Percentiles rank a stretch among this genome's conserved stretches.
phyloP scores from a whole-genome alignment of 2,797 vertebrate genomes.

The Schizothorax lantsangensis region DNA sequence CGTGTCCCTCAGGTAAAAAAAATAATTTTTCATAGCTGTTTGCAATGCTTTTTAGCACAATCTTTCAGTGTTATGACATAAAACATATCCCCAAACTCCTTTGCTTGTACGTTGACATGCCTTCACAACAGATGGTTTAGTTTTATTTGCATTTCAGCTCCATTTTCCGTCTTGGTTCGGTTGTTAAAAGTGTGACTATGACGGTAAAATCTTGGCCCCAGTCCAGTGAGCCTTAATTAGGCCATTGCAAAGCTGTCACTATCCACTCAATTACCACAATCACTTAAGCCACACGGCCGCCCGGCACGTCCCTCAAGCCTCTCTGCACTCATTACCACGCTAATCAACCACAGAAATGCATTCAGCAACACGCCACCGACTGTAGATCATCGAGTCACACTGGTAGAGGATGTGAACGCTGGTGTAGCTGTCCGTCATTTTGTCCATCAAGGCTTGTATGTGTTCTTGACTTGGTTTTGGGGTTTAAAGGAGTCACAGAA shows the following conservation, averaged over 20 bases:
- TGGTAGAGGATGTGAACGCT: neutral
- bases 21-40: neutral
- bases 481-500: neutral
- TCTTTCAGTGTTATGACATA: too few relatives aligned
- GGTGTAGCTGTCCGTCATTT: neutral
- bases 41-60: neutral
- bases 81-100: slow-evolving; percentile 16
- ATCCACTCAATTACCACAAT: slow-evolving; percentile 68
- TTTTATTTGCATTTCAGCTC: slow-evolving; percentile 35
- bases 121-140: slow-evolving; percentile 43
- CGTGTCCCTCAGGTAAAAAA: neutral
- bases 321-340: slow-evolving; percentile 44
- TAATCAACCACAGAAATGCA: slow-evolving; percentile 40
- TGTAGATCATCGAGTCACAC: slow-evolving; percentile 5
- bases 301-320: slow-evolving; percentile 45
- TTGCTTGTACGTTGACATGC: slow-evolving; percentile 9
- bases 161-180: neutral
- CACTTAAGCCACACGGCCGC: slow-evolving; percentile 69
- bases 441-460: neutral
- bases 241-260: slow-evolving; percentile 67
- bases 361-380: neutral
- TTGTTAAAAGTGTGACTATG: slow-evolving; percentile 19
- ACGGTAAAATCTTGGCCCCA: slow-evolving; percentile 24
- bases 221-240: slow-evolving; percentile 68
- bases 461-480: neutral